Conservation (phyloP, 1,140 invertebrate species). For the Papilio machaon region DNA sequence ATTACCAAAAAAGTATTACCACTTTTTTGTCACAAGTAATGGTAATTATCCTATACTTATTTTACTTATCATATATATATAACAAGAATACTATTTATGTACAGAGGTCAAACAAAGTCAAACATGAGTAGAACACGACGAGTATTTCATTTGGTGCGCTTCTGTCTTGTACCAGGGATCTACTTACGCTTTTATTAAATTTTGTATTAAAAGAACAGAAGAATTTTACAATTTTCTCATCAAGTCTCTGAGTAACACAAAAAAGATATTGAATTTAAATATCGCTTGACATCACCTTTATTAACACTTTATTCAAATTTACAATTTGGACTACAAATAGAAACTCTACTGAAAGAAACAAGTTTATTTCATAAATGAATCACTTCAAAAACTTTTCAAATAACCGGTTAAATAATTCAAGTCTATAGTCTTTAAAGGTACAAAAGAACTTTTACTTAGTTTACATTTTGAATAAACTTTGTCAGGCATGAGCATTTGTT, state of each 20-base stretch:
- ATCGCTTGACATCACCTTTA: too few relatives aligned
- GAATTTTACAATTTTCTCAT: neutral
- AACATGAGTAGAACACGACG: neutral
- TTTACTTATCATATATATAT: too few relatives aligned
- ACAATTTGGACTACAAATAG: too few relatives aligned
- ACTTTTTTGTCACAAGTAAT: too few relatives aligned
- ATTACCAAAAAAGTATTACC: too few relatives aligned
- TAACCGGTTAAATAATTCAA: neutral
- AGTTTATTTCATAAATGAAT: neutral
- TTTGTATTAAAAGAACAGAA: neutral
- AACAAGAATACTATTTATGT: too few relatives aligned
- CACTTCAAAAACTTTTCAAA: neutral
- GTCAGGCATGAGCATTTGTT: neutral
- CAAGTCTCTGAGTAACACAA: too few relatives aligned
- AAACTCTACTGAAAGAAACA: too few relatives aligned
- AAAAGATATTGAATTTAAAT: too few relatives aligned
- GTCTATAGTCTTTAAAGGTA: neutral
- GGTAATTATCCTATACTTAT: too few relatives aligned
- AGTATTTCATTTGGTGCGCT: conserved; percentile 1
- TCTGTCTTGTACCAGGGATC: neutral
- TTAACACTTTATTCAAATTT: too few relatives aligned
- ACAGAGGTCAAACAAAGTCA: neutral
- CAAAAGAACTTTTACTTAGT: neutral
- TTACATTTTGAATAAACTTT: neutral
- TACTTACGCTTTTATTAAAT: neutral